Percentiles rank a stretch among this genome's conserved stretches.
Conservation (phyloP, 2,888 invertebrate species). For the Cheilosia grossa region DNA sequence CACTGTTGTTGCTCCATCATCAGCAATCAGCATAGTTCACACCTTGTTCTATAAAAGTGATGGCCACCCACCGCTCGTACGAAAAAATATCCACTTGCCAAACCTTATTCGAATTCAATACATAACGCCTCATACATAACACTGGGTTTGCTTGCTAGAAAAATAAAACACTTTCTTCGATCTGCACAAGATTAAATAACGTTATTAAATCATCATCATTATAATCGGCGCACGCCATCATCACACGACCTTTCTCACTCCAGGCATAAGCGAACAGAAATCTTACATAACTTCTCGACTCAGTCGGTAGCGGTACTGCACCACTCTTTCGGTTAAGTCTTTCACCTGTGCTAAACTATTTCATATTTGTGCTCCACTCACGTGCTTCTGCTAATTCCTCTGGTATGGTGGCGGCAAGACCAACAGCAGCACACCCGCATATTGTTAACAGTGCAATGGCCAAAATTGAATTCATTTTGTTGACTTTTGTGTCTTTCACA, state of each 20-base stretch:
- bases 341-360: constrained; percentile 45
- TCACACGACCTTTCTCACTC: constrained; percentile 38
- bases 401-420: constrained; percentile 61
- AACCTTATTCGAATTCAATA: constrained; percentile 9
- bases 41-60: background rate
- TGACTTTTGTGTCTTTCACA: constrained; percentile 17
- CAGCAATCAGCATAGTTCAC: background rate
- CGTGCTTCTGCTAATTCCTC: constrained; percentile 49
- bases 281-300: constrained; percentile 43
- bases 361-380: constrained; percentile 54
- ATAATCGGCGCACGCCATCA: constrained; percentile 14
- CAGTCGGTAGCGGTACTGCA: background rate
- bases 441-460: constrained; percentile 40
- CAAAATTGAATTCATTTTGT: constrained; percentile 53
- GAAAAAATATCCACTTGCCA: constrained; percentile 24
- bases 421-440: constrained; percentile 60
- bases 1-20: background rate
- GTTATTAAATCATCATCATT: constrained; percentile 41
- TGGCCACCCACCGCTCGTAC: background rate
- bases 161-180: background rate
- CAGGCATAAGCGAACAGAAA: background rate
- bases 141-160: background rate
- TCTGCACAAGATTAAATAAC: constrained; percentile 34
- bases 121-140: constrained; percentile 15
- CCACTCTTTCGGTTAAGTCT: constrained; percentile 31